Conservation (phyloP, 1,140 invertebrate species). For the Ephestia elutella region DNA sequence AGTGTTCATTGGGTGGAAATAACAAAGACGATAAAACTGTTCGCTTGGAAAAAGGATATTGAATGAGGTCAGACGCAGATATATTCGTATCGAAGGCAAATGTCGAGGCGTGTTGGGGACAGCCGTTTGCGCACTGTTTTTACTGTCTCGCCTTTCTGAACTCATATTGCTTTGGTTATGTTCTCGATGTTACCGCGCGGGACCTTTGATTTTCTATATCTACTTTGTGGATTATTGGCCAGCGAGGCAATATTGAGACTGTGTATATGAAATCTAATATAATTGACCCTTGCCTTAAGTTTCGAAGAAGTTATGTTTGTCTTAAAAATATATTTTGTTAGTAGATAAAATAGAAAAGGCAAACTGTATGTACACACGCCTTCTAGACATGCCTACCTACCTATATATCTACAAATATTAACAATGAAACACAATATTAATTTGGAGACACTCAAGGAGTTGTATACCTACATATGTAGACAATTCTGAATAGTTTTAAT, state of each 20-base stretch:
- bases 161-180: constrained; percentile 19
- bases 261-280: too few relatives aligned
- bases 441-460: too few relatives aligned
- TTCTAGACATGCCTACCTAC: too few relatives aligned
- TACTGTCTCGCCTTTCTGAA: constrained; percentile 31
- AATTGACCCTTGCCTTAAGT: too few relatives aligned
- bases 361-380: too few relatives aligned
- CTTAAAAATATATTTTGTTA: too few relatives aligned
- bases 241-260: background rate
- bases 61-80: constrained; percentile 63
- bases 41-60: constrained; percentile 69
- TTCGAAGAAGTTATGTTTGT: too few relatives aligned
- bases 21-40: constrained; percentile 70
- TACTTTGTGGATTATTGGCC: background rate
- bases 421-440: too few relatives aligned
- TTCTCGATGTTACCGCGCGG: background rate
- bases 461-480: too few relatives aligned
- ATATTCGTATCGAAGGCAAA: constrained; percentile 59
- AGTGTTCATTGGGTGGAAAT: constrained; percentile 68
- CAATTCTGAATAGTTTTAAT: too few relatives aligned
- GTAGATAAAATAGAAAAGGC: too few relatives aligned
- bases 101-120: constrained; percentile 48
- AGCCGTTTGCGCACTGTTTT: constrained; percentile 49
- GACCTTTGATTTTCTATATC: constrained; percentile 1
- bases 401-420: too few relatives aligned